Percentiles rank a stretch among this genome's conserved stretches.
Conservation (phyloP, 1,140 invertebrate species). For the Rhopalosiphum maidis region DNA sequence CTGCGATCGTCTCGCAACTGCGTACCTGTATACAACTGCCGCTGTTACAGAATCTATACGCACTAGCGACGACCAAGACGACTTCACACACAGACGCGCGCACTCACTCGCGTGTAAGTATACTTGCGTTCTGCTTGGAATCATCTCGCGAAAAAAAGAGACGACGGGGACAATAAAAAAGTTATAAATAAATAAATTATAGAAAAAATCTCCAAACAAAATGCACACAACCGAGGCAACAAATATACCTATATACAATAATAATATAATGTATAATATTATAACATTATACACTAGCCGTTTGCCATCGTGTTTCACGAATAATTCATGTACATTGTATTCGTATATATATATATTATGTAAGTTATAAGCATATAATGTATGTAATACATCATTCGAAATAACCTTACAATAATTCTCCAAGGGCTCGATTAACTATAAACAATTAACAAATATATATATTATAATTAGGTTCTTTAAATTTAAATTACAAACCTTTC, state of each 20-base stretch:
- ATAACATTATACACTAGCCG: background rate
- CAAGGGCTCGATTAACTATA: no score
- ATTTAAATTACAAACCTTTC: no score
- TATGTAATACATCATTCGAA: background rate
- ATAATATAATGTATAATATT: background rate
- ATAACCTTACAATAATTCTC: background rate
- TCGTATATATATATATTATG: background rate
- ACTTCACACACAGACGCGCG: background rate
- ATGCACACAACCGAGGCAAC: background rate
- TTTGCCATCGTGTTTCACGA: background rate
- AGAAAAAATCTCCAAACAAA: background rate
- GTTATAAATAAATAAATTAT: background rate
- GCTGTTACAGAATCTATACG: background rate
- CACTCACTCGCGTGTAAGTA: background rate
- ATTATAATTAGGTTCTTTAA: no score
- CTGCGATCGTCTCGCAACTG: background rate
- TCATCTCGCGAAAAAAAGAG: constrained; percentile 21
- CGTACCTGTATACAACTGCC: background rate
- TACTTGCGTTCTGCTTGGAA: constrained; percentile 31
- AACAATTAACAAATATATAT: no score
- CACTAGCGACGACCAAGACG: background rate
- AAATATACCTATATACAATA: background rate
- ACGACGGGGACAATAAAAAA: background rate
- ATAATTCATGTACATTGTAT: background rate
- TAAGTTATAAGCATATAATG: background rate